Base-by-base conservation (phyloP, 2,888 invertebrate species). In the Dusona sp. region DNA sequence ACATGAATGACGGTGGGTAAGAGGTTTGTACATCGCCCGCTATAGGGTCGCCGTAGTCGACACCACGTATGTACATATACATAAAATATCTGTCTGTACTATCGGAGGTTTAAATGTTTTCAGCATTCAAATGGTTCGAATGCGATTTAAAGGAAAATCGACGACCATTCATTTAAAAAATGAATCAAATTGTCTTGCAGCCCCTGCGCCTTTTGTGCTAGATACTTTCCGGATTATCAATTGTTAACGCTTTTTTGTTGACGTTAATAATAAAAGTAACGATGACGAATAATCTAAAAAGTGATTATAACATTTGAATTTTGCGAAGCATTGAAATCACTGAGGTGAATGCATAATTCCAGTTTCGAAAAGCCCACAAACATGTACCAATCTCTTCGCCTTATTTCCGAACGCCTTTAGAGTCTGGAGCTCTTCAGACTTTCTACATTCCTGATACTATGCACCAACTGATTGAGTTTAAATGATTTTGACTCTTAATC, bases 391-490 rank as follows among this genome's bases (percentile, higher is more conserved):
- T 64, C 65, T 67, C 68, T 33, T 61, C 85, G 38, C 68, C 79
- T 79, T 77, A 70, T 79, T 83, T 79, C 86, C 77, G 73, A 87
- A 88, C 88, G 90, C 89, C 88, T 90, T 88, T 78, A 9, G 64
- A 85, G 79, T 74, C 87, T 78, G 36, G 89, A 82, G 89, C 89
- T 87, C 87, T 77, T 80, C 25, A 82, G 65, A 38, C 68, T 54
- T 90, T 89, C 91, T 92, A 90, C 86, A 92, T 80, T 70, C 92
- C 92, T 91, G 91, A 85, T 92, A 89, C 85, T 78, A 87, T 90
- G 90, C 90, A 89, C 91, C 91, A 90, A 91, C 92, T 92, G 92
- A 92, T 92, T 92, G 91, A 92, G 92, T 91, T 90, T 92, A 92
- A 91, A 92, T 92, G 92, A 92, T 92, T 91, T 91, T 90, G 90